Conservation (phyloP, 1,140 invertebrate species). For the Ruditapes philippinarum region DNA sequence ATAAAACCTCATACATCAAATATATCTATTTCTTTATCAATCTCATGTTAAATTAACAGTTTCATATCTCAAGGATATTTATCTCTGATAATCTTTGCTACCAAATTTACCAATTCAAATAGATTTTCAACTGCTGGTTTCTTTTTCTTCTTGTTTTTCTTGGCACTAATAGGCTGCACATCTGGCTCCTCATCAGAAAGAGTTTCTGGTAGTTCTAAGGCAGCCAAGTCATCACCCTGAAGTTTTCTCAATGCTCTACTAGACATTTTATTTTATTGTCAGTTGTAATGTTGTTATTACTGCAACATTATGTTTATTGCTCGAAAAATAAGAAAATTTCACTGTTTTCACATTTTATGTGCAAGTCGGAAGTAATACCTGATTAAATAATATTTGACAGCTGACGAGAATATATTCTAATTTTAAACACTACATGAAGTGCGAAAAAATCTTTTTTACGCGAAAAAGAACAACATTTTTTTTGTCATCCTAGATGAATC, state of each 20-base stretch:
- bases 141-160: constrained; percentile 55
- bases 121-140: constrained; percentile 86
- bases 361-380: neutral
- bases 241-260: constrained; percentile 58
- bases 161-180: neutral
- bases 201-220: constrained; percentile 1
- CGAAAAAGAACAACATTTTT: no score
- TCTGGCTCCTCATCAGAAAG: constrained; percentile 43
- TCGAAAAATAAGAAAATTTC: no score
- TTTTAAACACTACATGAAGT: no score
- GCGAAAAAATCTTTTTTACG: no score
- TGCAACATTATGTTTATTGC: no score
- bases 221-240: constrained; percentile 28
- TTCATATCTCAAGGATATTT: neutral
- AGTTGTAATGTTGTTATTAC: no score
- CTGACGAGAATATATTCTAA: no score
- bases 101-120: constrained; percentile 89
- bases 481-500: no score
- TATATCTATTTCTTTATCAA: neutral
- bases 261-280: constrained; percentile 39
- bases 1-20: no score
- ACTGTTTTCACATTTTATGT: constrained; percentile 1
- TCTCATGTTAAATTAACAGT: neutral
- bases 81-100: no score
- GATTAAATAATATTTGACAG: no score